Base-by-base conservation (phyloP, 2,113 vertebrate genomes). In the Phylloscopus trochiloides region DNA sequence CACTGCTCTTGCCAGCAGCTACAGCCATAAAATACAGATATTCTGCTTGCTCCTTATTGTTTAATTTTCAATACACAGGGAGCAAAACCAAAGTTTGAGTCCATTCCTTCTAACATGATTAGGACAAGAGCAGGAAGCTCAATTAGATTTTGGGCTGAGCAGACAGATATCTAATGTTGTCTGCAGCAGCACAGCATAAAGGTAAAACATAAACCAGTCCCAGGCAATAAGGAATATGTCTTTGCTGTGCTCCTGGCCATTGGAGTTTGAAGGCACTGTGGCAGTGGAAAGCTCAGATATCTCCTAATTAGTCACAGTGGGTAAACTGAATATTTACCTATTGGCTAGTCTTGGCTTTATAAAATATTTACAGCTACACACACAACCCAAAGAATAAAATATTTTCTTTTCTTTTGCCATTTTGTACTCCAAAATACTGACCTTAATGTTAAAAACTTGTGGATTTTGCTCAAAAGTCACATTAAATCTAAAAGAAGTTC, bases 251-350 rank as follows among this genome's bases (percentile, higher is more conserved):
- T 91, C 87, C 29, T 63, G 67, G 62, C 42, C 45, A 34, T 28
- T 48, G 55, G 21, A 40, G 48, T 90, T 81, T 87, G 89, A 76
- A 90, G 66, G 54, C 70, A n/a, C 31, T 14, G 20, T 50, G 65
- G 42, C 70, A 87, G 77, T 3, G 40, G n/a, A 70, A 90, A 62
- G 38, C 71, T 92, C 71, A 86, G 85, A 7, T 52, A 61, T 21
- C 82, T 67, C 75, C 82, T 95, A 92, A 96, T 90, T 90, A 95
- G 72, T 79, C 90, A 96, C 85, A 88, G 58, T 17, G 79, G 92
- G 75, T 54, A 86, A 87, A 62, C n/a, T 48, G 66, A 78, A 31
- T 88, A 92, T 80, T 92, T 90, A 75, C 74, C 66, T 58, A 12
- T 65, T 70, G 71, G 62, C 62, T 83, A 54, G 47, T 43, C 55